phyloP scores from a whole-genome alignment of 37 sponge, comb jelly and placozoan species.

The Aplysina aerophoba region DNA sequence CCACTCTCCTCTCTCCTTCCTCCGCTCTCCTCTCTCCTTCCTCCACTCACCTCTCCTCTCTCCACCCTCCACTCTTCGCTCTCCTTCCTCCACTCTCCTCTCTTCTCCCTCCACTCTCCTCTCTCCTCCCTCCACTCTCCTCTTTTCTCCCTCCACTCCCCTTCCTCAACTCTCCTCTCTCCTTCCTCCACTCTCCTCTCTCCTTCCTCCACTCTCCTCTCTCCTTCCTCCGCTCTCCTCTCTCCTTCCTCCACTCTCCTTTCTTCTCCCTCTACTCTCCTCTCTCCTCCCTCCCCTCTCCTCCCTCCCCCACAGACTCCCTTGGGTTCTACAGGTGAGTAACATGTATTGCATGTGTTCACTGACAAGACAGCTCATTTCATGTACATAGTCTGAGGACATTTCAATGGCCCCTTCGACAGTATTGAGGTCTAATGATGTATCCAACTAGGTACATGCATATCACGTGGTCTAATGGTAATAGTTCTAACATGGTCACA shows the following conservation, averaged over 20 bases:
- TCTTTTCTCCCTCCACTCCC: background rate
- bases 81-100: background rate
- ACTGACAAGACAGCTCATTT: too few species aligned
- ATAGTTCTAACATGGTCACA: too few species aligned
- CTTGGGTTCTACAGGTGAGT: too few species aligned
- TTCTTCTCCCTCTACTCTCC: background rate
- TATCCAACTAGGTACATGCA: too few species aligned
- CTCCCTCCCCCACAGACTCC: background rate
- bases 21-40: background rate
- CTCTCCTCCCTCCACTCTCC: background rate
- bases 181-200: background rate
- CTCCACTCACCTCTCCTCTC: background rate
- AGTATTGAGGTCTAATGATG: too few species aligned
- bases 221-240: background rate
- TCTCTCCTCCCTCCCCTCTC: conserved; percentile 1
- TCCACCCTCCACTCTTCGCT: background rate
- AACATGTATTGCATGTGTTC: too few species aligned
- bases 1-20: background rate
- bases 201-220: background rate
- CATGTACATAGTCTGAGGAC: too few species aligned
- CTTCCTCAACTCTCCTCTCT: background rate
- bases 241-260: background rate
- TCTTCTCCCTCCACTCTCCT: background rate
- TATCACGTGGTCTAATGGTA: too few species aligned
- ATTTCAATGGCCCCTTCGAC: too few species aligned